These are phyloP conservation scores for Gambelia wislizenii DNA, from an alignment of 2,797 vertebrate species.

Conservation along the genomic window DNA sequence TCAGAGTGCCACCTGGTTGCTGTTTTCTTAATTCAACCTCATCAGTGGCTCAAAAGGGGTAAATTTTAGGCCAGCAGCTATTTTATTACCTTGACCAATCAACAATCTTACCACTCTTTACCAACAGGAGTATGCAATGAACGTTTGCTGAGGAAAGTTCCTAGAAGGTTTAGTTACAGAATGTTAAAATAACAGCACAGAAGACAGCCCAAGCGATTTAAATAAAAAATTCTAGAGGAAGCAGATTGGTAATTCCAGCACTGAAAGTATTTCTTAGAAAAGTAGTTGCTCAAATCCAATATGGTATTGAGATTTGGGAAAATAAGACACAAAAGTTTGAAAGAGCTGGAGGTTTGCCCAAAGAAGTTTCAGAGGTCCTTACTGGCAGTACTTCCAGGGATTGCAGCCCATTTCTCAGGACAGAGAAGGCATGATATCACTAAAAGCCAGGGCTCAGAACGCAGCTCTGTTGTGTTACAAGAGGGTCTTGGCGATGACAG, in stretches of 20 bases:
- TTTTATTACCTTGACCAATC: too few relatives aligned
- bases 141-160: too few relatives aligned
- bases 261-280: not conserved
- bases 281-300: not conserved
- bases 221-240: not conserved
- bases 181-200: not conserved
- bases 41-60: too few relatives aligned
- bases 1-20: not conserved
- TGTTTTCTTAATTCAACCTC: not conserved
- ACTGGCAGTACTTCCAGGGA: not conserved
- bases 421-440: not conserved
- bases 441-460: not conserved
- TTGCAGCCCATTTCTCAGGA: too few relatives aligned
- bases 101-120: not conserved
- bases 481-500: not conserved
- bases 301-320: not conserved
- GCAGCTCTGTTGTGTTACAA: not conserved
- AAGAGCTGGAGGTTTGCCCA: not conserved
- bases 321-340: not conserved
- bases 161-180: too few relatives aligned
- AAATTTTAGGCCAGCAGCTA: not conserved
- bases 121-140: slow-evolving; percentile 16
- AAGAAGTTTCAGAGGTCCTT: not conserved
- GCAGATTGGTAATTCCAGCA: not conserved
- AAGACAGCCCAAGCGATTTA: not conserved